Conservation (phyloP, 1,140 invertebrate species). For the Ceratitis capitata region DNA sequence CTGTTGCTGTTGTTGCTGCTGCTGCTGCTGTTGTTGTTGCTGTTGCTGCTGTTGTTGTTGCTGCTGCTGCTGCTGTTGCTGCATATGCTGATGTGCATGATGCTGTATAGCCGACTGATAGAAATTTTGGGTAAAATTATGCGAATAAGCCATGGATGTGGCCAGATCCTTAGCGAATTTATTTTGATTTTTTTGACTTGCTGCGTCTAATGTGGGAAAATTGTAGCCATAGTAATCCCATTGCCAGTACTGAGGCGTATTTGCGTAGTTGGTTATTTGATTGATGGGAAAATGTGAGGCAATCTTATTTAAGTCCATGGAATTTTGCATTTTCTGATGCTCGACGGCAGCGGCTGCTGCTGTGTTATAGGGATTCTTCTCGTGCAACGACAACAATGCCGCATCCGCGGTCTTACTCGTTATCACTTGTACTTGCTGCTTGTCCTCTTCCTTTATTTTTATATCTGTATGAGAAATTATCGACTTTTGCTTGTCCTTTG, state of each 20-base stretch:
- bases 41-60: slow-evolving; percentile 39
- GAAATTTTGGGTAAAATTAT: slow-evolving; percentile 61
- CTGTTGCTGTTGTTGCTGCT: slow-evolving; percentile 43
- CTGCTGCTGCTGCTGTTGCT: slow-evolving; percentile 48
- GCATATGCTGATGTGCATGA: slow-evolving; percentile 58
- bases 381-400: slow-evolving; percentile 44
- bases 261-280: slow-evolving; percentile 70
- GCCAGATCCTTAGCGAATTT: slow-evolving; percentile 64
- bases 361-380: slow-evolving; percentile 53
- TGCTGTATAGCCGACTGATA: slow-evolving; percentile 60
- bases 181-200: slow-evolving; percentile 60
- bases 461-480: slow-evolving; percentile 39
- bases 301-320: slow-evolving; percentile 66
- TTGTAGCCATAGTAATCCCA: slow-evolving; percentile 72
- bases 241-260: slow-evolving; percentile 72
- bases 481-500: background rate
- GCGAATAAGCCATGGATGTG: slow-evolving; percentile 61
- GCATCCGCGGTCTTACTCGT: background rate
- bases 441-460: slow-evolving; percentile 58
- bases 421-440: slow-evolving; percentile 42
- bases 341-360: slow-evolving; percentile 45
- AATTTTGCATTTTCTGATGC: slow-evolving; percentile 53
- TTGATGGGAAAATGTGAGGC: slow-evolving; percentile 70
- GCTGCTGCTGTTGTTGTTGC: slow-evolving; percentile 42
- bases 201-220: slow-evolving; percentile 67